phyloP scores from a whole-genome alignment of 92 coral and sea anemone species.

The Siderastrea siderea region DNA sequence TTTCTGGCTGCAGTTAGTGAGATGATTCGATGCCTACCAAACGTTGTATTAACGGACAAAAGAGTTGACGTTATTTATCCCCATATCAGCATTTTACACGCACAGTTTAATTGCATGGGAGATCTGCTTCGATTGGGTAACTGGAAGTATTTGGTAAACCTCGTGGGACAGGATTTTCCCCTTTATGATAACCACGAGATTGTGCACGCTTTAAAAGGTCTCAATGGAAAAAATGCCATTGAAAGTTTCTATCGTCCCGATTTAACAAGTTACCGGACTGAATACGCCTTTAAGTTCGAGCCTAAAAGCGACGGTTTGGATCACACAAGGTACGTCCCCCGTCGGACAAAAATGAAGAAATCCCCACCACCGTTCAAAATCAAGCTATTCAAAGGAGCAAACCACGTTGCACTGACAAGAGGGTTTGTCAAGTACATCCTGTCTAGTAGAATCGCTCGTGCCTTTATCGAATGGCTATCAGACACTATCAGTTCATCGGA shows the following conservation, averaged over 20 bases:
- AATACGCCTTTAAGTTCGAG: not conserved
- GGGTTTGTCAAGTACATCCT: too few species aligned
- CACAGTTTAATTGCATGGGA: slow-evolving; percentile 69
- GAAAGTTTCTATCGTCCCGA: not conserved
- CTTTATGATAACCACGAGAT: not conserved
- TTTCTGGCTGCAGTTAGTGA: slow-evolving; percentile 46
- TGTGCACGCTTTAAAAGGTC: not conserved
- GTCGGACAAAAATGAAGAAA: too few species aligned
- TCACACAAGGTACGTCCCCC: not conserved
- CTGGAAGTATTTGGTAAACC: slow-evolving; percentile 79
- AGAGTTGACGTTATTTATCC: slow-evolving; percentile 63
- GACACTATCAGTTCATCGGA: slow-evolving; percentile 7
- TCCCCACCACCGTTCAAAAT: too few species aligned
- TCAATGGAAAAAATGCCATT: not conserved
- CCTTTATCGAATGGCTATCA: too few species aligned
- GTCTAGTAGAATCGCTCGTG: too few species aligned
- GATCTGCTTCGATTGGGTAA: slow-evolving; percentile 42
- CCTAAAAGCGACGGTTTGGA: too few species aligned
- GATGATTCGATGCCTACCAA: slow-evolving; percentile 63
- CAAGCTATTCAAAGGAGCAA: too few species aligned
- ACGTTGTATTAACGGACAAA: slow-evolving; percentile 59
- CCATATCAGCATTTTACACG: slow-evolving; percentile 49
- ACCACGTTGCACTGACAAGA: too few species aligned
- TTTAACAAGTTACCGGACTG: not conserved
- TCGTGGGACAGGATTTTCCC: slow-evolving; percentile 57